Base-by-base conservation (phyloP, 2,113 vertebrate species). In the Hoplias malabaricus region DNA sequence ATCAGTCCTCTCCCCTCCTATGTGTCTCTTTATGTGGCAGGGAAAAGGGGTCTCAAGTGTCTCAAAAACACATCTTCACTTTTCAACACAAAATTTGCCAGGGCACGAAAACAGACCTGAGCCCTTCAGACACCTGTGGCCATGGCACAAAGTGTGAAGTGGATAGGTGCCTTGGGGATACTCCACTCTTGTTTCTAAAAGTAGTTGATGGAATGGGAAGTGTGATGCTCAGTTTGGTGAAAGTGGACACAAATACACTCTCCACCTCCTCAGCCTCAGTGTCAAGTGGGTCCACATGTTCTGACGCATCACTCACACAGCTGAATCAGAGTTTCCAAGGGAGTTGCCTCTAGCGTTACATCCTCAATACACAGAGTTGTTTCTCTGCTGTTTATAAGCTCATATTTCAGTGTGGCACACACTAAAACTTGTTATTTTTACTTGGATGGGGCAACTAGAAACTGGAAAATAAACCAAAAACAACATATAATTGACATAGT, bases 171-270 rank as follows among this genome's bases (percentile, higher is more conserved):
- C 59, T 74, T 12, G 6, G 56, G 80, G 56, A 63, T 63, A 16
- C 40, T 69, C 16, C 2, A 57, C 75, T 74, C 61, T 78, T 78
- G 33, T 82, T 68, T 75, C 56, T 62, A 33, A 82, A 82, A 70
- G 46, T 53, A 75, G 61, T 78, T 68, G 36, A 70, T 78, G 38
- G 4, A 56, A 43, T 31, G 36, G 43, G 65, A 69, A 14, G 16
- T 57, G 48, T 53, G 54, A 63, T 78, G 70, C 54, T 82, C 75
- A 43, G n/a, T 62, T 77, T 42, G 38, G 14, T 19, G 2, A 68
- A 50, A 61, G 69, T 62, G 42, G 63, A 69, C 48, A 61, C 16
- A 69, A 66, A 48, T 69, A 61, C 43, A 21, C 40, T 74, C 27
- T 54, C 25, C 29, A 53, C 53, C 43, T 40, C 38, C 12, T 38